Percentiles rank a stretch among this genome's conserved stretches.
Evolutionary conservation across 2,113 vertebrate species (phyloP).

Genomic region (Stomatorhinus ivindoensis): DNA sequence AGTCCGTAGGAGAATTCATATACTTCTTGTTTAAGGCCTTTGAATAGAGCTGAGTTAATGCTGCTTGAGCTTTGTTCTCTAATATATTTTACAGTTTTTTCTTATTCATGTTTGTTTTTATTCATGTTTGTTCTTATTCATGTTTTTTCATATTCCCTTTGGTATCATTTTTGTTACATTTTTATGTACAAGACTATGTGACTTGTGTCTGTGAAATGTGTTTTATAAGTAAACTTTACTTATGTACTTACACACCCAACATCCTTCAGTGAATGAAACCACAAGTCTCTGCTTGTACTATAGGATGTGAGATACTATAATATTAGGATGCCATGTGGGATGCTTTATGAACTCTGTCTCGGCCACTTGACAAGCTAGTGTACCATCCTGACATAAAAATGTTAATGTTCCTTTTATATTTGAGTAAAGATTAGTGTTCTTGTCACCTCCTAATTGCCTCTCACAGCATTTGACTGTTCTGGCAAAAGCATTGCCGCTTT

Average conservation of each 20-base stretch:
- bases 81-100: too few species aligned
- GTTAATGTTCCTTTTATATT: background rate
- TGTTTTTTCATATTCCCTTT: too few species aligned
- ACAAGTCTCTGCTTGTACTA: background rate
- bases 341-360: background rate
- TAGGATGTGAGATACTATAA: background rate
- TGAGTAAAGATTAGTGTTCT: background rate
- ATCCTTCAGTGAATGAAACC: background rate
- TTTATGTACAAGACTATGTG: too few species aligned
- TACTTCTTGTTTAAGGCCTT: too few species aligned
- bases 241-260: background rate
- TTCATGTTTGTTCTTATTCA: too few species aligned
- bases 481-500: background rate
- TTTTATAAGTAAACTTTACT: too few species aligned
- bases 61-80: too few species aligned
- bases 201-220: too few species aligned
- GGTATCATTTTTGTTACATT: too few species aligned
- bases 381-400: background rate
- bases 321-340: background rate
- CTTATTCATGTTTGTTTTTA: too few species aligned
- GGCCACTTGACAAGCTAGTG: background rate
- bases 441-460: background rate
- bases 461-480: background rate
- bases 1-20: background rate
- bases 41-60: too few species aligned